Base-by-base conservation (phyloP, 2,113 vertebrate species). In the Channa argus region DNA sequence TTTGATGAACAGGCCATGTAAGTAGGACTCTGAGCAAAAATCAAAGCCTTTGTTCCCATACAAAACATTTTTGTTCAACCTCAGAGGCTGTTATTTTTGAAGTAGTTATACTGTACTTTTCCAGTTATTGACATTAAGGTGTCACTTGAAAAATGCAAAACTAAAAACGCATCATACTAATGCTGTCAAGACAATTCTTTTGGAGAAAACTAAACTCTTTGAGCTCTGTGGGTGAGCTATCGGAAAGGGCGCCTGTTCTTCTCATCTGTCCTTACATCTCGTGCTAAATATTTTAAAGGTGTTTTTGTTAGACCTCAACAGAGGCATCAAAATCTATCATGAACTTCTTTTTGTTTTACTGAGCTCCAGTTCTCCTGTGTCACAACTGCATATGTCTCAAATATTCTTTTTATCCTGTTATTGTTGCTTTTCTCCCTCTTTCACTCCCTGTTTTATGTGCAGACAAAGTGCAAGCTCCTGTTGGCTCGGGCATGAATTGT, bases 401-500 rank as follows among this genome's bases (percentile, higher is more conserved):
- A 59, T 8, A 34, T 47, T 66, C 49, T 64, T 52, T n/a, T 59
- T 59, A 52, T 71, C 59, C 62, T 41, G 24, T 24, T 56, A 61
- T 54, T 54, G 52, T 63, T 62, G 41, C 46, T 38, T 4, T 24
- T 41, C n/a, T 44, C 51, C 24, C 24, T 71, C 15, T 44, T 53
- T 77, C 56, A 37, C 72, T 15, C 38, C 11, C 55, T 68, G 45
- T 5, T 51, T 45, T 58, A 61, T 79, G 67, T 56, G 79, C 70
- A 63, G 54, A 50, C 60, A 8, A 13, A 61, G 66, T 60, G 56
- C 62, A 36, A 56, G 70, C 77, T 80, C 63, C n/a, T 78, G 79
- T 82, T 56, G 47, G 74, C 50, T 61, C 63, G 55, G 12, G 80
- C 63, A 74, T 71, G 70, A 74, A 86, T 64, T 75, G 55, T 72